Conservation (phyloP, 2,888 invertebrate species). For the Myopa tessellatipennis region DNA sequence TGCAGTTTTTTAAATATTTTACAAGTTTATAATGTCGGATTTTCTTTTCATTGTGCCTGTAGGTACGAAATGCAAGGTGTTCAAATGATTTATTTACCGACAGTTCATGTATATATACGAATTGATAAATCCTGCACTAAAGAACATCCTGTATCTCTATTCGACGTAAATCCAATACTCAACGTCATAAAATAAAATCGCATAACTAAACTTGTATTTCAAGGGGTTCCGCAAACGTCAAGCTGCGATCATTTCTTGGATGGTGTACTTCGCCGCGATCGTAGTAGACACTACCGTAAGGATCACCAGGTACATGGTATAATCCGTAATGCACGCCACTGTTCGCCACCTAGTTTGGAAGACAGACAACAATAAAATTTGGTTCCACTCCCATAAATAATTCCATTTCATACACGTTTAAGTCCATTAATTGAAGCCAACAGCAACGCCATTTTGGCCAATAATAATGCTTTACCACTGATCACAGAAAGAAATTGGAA, state of each 20-base stretch:
- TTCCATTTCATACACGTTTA: slow-evolving; percentile 73
- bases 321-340: slow-evolving; percentile 82
- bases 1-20: too few relatives aligned
- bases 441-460: slow-evolving; percentile 85
- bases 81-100: too few relatives aligned
- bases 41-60: too few relatives aligned
- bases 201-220: not conserved
- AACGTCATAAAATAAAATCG: too few relatives aligned
- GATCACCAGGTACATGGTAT: slow-evolving; percentile 72
- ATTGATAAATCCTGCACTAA: too few relatives aligned
- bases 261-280: slow-evolving; percentile 64
- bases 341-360: slow-evolving; percentile 72
- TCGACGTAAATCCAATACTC: too few relatives aligned
- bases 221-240: slow-evolving; percentile 47
- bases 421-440: slow-evolving; percentile 83
- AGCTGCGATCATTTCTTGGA: slow-evolving; percentile 59
- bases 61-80: too few relatives aligned
- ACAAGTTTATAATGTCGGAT: too few relatives aligned
- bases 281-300: slow-evolving; percentile 58
- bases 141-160: too few relatives aligned
- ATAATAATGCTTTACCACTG: slow-evolving; percentile 82
- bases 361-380: slow-evolving; percentile 19
- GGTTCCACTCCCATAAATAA: not conserved
- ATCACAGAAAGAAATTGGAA: slow-evolving; percentile 86
- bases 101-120: too few relatives aligned